Percentiles rank a stretch among this genome's conserved stretches.
Evolutionary conservation across 2,113 vertebrate species (phyloP).

Genomic region (Egretta garzetta): DNA sequence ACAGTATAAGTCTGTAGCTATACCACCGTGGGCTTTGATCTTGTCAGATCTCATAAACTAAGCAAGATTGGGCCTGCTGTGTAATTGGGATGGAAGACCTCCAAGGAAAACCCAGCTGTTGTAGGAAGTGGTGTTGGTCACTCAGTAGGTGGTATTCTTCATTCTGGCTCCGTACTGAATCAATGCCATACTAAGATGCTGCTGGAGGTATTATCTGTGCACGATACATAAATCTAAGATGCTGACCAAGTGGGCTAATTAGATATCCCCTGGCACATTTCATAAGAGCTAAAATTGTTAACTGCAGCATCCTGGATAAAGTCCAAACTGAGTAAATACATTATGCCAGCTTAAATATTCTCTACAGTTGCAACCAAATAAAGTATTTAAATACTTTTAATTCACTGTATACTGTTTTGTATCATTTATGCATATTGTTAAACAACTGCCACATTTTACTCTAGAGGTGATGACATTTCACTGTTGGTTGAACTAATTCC

Average conservation of each 20-base stretch:
- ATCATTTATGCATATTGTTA: conserved; percentile 6
- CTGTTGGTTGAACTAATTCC: conserved; percentile 15
- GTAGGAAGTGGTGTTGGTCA: conserved; percentile 63
- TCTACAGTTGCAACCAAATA: conserved; percentile 5
- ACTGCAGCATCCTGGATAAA: conserved; percentile 27
- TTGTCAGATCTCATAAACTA: conserved; percentile 72
- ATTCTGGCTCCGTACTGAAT: conserved; percentile 10
- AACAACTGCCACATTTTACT: conserved; percentile 30
- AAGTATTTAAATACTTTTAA: conserved; percentile 45
- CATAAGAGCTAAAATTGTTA: conserved; percentile 49
- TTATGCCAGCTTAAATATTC: conserved; percentile 28
- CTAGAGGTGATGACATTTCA: conserved; percentile 26
- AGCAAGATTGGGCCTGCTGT: conserved; percentile 67
- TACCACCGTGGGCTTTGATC: conserved; percentile 70
- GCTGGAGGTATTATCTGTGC: conserved; percentile 14
- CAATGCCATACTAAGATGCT: not conserved
- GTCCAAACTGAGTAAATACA: conserved; percentile 24
- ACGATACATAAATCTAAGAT: conserved; percentile 35
- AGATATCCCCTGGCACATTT: conserved; percentile 51
- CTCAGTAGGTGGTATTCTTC: conserved; percentile 58
- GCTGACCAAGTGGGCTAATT: conserved; percentile 59
- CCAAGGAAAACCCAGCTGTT: conserved; percentile 70
- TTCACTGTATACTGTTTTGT: not conserved
- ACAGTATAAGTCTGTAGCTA: conserved; percentile 52
- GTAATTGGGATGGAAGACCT: conserved; percentile 71